Percentiles rank a stretch among this genome's conserved stretches.
These are phyloP conservation scores for Podarcis muralis DNA, from an alignment of 2,113 vertebrate species.

Conservation along the genomic window DNA sequence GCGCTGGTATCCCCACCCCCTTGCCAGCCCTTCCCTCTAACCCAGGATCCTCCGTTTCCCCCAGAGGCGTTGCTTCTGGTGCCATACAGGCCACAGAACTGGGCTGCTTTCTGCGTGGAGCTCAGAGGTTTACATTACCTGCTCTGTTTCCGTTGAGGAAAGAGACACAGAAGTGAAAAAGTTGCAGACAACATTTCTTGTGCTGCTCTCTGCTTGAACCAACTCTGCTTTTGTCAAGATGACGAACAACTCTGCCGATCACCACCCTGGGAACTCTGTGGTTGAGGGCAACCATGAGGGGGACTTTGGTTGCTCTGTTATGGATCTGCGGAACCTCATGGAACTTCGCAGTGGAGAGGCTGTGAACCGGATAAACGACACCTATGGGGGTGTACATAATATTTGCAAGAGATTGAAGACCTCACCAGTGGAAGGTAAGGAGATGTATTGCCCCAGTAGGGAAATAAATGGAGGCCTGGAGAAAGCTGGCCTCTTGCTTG, in stretches of 20 bases:
- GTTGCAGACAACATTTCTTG: not conserved
- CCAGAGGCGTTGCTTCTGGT: not conserved
- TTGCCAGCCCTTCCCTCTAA: not conserved
- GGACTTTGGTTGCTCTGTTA: constrained; percentile 88
- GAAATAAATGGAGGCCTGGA: not conserved
- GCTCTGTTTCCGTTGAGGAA: not conserved
- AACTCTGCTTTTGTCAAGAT: constrained; percentile 56
- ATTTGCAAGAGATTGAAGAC: constrained; percentile 91
- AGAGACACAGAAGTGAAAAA: not conserved
- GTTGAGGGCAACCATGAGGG: constrained; percentile 85
- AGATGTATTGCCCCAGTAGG: not conserved
- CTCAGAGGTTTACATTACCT: not conserved
- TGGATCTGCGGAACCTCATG: constrained; percentile 90
- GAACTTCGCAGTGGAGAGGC: constrained; percentile 88
- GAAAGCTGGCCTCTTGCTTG: not conserved
- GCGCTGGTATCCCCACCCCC: constrained; percentile 34
- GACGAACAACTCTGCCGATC: constrained; percentile 88
- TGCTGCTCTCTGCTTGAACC: fast-evolving
- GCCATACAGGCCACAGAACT: not conserved
- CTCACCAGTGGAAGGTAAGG: constrained; percentile 91
- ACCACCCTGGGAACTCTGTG: constrained; percentile 86
- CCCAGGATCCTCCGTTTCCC: constrained; percentile 18
- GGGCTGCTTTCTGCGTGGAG: not conserved
- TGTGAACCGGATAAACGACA: constrained; percentile 79
- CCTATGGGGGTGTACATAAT: constrained; percentile 83